Evolutionary conservation across 2,888 invertebrate genomes (phyloP).

Genomic region (Cryptops parisi): DNA sequence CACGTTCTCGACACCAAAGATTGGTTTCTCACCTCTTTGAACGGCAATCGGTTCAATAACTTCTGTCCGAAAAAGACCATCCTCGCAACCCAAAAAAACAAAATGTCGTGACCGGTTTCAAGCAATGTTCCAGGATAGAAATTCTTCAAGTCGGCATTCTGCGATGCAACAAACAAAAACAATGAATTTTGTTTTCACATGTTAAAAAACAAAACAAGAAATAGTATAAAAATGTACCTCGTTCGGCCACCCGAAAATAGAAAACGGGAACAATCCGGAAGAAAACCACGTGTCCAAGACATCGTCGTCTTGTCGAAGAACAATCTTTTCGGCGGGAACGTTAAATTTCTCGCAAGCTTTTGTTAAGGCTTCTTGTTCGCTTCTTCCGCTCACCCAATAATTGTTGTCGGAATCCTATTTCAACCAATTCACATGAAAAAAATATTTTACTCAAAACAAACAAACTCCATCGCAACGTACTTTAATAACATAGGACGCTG

Average conservation of each 20-base stretch:
- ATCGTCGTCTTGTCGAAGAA: constrained; percentile 70
- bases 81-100: constrained; percentile 99
- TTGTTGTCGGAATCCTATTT: constrained; percentile 32
- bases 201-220: background rate
- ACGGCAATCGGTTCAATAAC: constrained; percentile 79
- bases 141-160: constrained; percentile 50
- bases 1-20: no score
- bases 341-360: constrained; percentile 63
- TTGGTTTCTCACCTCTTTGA: constrained; percentile 47
- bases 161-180: constrained; percentile 20
- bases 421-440: background rate
- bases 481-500: background rate
- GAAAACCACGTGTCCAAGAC: constrained; percentile 99
- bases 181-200: background rate
- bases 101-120: constrained; percentile 92
- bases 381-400: constrained; percentile 46
- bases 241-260: constrained; percentile 95
- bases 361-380: constrained; percentile 54
- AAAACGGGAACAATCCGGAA: constrained; percentile 88
- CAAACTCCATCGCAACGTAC: background rate
- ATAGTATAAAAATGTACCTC: constrained; percentile 26
- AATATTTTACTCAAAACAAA: background rate
- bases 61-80: constrained; percentile 97
- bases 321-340: constrained; percentile 36
- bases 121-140: constrained; percentile 86